Evolutionary conservation across 2,113 vertebrate species (phyloP).

Genomic region (Chionis minor): DNA sequence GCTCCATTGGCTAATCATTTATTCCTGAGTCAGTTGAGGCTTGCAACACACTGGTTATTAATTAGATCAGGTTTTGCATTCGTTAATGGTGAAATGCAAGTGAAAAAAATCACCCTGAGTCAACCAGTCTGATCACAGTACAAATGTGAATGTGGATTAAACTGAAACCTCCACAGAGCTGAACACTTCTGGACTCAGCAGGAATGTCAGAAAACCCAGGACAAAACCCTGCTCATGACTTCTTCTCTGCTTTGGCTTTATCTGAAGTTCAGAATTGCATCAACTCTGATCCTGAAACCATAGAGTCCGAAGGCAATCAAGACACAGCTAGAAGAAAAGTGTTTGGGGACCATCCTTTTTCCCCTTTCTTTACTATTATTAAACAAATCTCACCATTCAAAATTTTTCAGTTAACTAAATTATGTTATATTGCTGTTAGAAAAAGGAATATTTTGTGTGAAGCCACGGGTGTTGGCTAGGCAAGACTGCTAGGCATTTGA

Average conservation of each 20-base stretch:
- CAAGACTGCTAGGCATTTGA: neutral
- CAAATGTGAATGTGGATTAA: neutral
- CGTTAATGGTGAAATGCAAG: neutral
- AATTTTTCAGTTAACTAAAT: neutral
- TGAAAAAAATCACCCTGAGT: neutral
- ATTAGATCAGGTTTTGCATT: neutral
- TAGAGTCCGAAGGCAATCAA: neutral
- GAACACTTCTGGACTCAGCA: neutral
- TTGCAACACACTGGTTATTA: conserved; percentile 25
- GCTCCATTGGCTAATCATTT: conserved; percentile 33
- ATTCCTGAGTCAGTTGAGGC: neutral
- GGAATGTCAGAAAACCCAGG: neutral
- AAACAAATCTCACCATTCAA: neutral
- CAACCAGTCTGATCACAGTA: neutral
- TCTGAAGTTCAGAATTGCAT: neutral
- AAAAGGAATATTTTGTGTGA: neutral
- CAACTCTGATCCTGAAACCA: neutral
- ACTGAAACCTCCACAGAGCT: neutral
- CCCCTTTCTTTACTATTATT: neutral
- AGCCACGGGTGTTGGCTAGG: accelerated
- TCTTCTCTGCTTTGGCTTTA: neutral
- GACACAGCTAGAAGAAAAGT: neutral
- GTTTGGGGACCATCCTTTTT: neutral
- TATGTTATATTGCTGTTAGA: neutral
- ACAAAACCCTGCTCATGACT: neutral